Percentiles rank a stretch among this genome's conserved stretches.
Conservation (phyloP, 2,797 vertebrate genomes). For the Hippoglossus hippoglossus region DNA sequence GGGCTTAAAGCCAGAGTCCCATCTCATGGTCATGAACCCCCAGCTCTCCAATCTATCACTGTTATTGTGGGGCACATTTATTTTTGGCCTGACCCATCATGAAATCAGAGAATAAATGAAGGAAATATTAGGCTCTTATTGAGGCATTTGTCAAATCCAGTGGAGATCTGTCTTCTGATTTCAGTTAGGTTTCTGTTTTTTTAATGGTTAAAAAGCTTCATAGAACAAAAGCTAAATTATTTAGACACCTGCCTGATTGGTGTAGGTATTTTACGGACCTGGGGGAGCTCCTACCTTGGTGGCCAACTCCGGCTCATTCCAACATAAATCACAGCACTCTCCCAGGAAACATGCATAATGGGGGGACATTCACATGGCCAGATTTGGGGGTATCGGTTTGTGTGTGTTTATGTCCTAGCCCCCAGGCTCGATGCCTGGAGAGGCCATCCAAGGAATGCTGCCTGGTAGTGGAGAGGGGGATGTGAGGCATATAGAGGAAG, state of each 20-base stretch:
- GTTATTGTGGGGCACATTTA: conserved; percentile 42
- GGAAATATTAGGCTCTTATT: conserved; percentile 44
- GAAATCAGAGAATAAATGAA: conserved; percentile 46
- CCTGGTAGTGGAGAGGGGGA: conserved; percentile 60
- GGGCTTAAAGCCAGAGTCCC: conserved; percentile 63
- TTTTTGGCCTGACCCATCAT: conserved; percentile 44
- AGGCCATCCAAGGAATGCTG: conserved; percentile 63
- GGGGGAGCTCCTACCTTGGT: conserved; percentile 68
- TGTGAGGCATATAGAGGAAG: conserved; percentile 62
- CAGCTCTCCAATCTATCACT: conserved; percentile 58
- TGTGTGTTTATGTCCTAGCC: conserved; percentile 89
- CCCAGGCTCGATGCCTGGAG: conserved; percentile 80
- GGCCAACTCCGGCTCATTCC: conserved; percentile 80
- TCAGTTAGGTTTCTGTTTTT: conserved; percentile 4
- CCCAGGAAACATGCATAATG: conserved; percentile 86
- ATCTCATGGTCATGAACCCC: conserved; percentile 64
- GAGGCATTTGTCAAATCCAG: conserved; percentile 47
- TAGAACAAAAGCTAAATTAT: conserved; percentile 48
- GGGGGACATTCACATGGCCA: conserved; percentile 84
- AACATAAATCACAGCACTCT: conserved; percentile 75
- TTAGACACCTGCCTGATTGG: conserved; percentile 66
- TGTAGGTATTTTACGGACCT: conserved; percentile 60
- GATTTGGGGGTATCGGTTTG: conserved; percentile 87
- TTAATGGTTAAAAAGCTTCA: conserved; percentile 25
- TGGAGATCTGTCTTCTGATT: conserved; percentile 19